Percentiles rank a stretch among this genome's conserved stretches.
Conservation (phyloP, 2,888 invertebrate species). For the Dolichomitus sp. region DNA sequence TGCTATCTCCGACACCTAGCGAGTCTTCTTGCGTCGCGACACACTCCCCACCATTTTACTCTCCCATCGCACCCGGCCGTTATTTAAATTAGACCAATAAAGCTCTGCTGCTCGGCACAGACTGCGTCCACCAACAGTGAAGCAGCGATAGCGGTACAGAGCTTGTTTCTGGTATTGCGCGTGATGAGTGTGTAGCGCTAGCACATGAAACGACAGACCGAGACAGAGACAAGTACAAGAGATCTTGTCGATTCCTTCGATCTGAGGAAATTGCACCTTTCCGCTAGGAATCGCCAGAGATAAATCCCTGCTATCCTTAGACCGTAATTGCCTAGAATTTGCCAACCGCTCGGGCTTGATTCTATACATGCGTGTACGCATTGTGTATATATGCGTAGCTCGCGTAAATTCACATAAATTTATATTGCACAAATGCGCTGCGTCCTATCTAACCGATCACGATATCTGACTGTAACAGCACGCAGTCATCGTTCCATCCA, state of each 20-base stretch:
- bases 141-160: slow-evolving; percentile 12
- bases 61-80: slow-evolving; percentile 67
- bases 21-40: slow-evolving; percentile 12
- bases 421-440: background rate
- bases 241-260: slow-evolving; percentile 39
- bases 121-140: background rate
- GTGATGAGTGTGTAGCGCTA: background rate
- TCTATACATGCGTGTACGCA: background rate
- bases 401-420: slow-evolving; percentile 7
- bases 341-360: slow-evolving; percentile 5
- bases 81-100: slow-evolving; percentile 85
- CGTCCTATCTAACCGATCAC: slow-evolving; percentile 22
- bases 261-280: slow-evolving; percentile 42
- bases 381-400: background rate
- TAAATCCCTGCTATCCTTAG: slow-evolving; percentile 30
- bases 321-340: slow-evolving; percentile 53
- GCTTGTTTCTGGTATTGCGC: slow-evolving; percentile 18
- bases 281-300: background rate
- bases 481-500: background rate
- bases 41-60: background rate
- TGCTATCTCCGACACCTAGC: slow-evolving; percentile 45
- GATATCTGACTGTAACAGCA: background rate
- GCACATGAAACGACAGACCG: background rate
- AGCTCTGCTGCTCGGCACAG: slow-evolving; percentile 71
- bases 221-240: background rate